Conservation (phyloP, 2,888 invertebrate species). For the Athalia cordata region DNA sequence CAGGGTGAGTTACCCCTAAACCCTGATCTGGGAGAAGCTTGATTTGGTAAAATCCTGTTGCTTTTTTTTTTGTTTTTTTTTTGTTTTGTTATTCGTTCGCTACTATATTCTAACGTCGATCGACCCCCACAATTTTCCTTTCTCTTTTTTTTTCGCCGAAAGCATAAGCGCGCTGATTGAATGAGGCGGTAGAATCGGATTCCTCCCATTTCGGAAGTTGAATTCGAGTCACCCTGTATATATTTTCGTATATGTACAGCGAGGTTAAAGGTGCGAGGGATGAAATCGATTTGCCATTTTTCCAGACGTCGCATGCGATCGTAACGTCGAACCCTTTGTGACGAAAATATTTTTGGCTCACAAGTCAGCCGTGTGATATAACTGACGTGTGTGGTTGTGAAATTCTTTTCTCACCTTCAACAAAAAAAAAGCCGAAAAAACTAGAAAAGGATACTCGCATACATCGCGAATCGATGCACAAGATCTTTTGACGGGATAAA, state of each 20-base stretch:
- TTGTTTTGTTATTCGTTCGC: too few relatives aligned
- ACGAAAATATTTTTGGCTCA: conserved; percentile 40
- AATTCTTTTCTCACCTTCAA: conserved; percentile 5
- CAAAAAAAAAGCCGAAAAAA: background rate
- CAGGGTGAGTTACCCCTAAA: too few relatives aligned
- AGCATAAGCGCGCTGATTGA: background rate
- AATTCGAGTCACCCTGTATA: background rate
- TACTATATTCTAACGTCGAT: too few relatives aligned
- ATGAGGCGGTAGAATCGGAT: background rate
- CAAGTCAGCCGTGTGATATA: conserved; percentile 26
- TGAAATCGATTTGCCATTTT: conserved; percentile 26
- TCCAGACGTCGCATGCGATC: background rate
- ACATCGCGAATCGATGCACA: too few relatives aligned
- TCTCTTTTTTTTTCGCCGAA: background rate
- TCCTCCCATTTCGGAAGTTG: background rate
- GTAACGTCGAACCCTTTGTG: conserved; percentile 20
- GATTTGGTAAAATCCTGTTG: too few relatives aligned
- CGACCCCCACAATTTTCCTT: background rate
- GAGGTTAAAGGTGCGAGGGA: background rate
- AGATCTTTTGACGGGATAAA: too few relatives aligned
- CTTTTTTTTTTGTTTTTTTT: too few relatives aligned
- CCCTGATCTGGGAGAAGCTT: too few relatives aligned
- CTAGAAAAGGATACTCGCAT: background rate
- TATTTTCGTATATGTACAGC: background rate
- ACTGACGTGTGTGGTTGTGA: conserved; percentile 6